Conservation (phyloP, 2,797 vertebrate species). For the Phoebastria nigripes region DNA sequence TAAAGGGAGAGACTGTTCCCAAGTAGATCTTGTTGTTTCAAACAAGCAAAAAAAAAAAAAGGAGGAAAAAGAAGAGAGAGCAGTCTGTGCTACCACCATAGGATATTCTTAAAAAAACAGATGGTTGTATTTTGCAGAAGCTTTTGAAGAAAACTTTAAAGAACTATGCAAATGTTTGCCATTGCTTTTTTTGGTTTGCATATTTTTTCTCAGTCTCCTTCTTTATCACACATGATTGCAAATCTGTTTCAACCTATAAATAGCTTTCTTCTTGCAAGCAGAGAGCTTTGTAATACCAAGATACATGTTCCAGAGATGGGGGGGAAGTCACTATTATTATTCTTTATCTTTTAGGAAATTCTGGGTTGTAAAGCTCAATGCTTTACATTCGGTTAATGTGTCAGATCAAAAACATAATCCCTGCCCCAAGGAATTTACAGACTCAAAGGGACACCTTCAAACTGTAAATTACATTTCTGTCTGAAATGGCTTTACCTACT, state of each 20-base stretch:
- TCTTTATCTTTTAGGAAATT: slow-evolving; percentile 21
- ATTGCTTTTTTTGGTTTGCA: slow-evolving; percentile 62
- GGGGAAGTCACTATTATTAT: background rate
- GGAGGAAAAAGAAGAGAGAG: background rate
- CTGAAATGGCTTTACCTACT: background rate
- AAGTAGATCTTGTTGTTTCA: slow-evolving; percentile 7
- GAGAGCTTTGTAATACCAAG: slow-evolving; percentile 45
- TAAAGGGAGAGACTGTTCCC: background rate
- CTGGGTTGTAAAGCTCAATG: background rate
- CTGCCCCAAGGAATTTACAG: background rate
- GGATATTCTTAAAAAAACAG: slow-evolving; percentile 29
- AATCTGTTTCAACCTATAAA: slow-evolving; percentile 63
- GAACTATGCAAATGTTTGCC: slow-evolving; percentile 66
- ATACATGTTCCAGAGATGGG: background rate
- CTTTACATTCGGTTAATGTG: background rate
- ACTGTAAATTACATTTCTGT: background rate
- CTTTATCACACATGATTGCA: slow-evolving; percentile 49
- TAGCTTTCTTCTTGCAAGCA: slow-evolving; percentile 33
- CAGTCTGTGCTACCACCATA: background rate
- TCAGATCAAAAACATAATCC: slow-evolving; percentile 22
- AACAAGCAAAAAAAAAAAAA: background rate
- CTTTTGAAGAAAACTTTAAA: slow-evolving; percentile 65
- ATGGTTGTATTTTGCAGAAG: slow-evolving; percentile 35
- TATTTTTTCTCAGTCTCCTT: slow-evolving; percentile 59
- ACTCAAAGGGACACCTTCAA: background rate